Evolutionary conservation across 2,797 vertebrate genomes (phyloP).

Genomic region (Danio albolineatus): DNA sequence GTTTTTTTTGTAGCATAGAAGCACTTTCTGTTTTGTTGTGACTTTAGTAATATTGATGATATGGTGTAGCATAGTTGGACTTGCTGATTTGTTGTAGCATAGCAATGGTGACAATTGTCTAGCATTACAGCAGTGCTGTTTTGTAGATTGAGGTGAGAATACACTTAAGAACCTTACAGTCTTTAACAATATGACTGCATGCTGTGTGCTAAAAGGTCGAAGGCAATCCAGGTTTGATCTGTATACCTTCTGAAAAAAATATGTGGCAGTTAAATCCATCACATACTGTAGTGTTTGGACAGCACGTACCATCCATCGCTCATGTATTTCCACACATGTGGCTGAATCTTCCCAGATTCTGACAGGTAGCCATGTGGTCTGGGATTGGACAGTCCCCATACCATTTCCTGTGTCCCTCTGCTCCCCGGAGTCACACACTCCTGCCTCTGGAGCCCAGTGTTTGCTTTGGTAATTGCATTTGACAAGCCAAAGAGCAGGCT

Average conservation of each 20-base stretch:
- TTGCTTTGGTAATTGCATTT: slow-evolving; percentile 74
- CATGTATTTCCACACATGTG: slow-evolving; percentile 13
- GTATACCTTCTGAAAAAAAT: neutral
- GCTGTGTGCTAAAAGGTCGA: neutral
- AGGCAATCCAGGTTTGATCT: neutral
- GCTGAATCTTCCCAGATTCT: slow-evolving; percentile 17
- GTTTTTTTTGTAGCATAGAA: neutral
- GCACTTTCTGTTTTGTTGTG: no score
- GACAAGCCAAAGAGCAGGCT: slow-evolving; percentile 72
- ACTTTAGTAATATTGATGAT: no score
- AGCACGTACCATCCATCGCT: neutral
- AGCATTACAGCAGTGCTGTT: neutral
- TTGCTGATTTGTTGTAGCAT: neutral
- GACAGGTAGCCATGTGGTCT: slow-evolving; percentile 24
- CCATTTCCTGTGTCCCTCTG: slow-evolving; percentile 19
- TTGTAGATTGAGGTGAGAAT: no score
- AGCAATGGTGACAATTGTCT: neutral
- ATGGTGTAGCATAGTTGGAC: no score
- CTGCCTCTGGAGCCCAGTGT: slow-evolving; percentile 58
- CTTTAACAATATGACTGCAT: neutral
- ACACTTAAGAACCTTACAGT: neutral
- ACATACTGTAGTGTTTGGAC: slow-evolving; percentile 4
- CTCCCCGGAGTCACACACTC: slow-evolving; percentile 37
- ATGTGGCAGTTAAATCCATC: neutral
- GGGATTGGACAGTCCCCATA: slow-evolving; percentile 10